Conservation (phyloP, 2,888 invertebrate species). For the Ormyrus rosae region DNA sequence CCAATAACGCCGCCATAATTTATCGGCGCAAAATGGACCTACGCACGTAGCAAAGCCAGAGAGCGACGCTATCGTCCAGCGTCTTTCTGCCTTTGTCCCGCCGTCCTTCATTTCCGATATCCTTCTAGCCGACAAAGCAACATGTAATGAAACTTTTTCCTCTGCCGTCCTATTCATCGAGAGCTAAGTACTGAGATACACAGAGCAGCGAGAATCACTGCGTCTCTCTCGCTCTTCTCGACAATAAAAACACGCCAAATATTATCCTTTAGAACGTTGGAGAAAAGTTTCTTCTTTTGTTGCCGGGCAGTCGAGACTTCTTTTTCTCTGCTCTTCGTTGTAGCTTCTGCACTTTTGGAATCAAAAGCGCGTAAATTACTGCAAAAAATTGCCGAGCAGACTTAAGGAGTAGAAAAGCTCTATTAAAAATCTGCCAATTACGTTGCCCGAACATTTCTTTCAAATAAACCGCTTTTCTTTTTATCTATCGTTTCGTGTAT, state of each 20-base stretch:
- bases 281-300: slow-evolving; percentile 47
- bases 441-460: neutral
- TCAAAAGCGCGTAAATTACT: slow-evolving; percentile 53
- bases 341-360: slow-evolving; percentile 45
- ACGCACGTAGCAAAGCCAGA: neutral
- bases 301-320: neutral
- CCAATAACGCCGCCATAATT: slow-evolving; percentile 67
- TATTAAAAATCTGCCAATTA: slow-evolving; percentile 40
- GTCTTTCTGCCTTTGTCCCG: no score
- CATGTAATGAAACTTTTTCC: slow-evolving; percentile 53
- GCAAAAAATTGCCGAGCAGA: slow-evolving; percentile 23
- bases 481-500: neutral
- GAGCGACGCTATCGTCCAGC: neutral
- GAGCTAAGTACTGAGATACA: slow-evolving; percentile 44
- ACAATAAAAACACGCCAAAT: slow-evolving; percentile 53
- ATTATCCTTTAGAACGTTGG: slow-evolving; percentile 43
- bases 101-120: slow-evolving; percentile 43
- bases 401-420: slow-evolving; percentile 34
- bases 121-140: slow-evolving; percentile 42
- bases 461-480: slow-evolving; percentile 18
- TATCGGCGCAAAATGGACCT: slow-evolving; percentile 68
- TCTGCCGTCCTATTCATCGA: slow-evolving; percentile 41
- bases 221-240: neutral
- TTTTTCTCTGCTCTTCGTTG: slow-evolving; percentile 1
- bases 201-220: neutral